Evolutionary conservation across 2,888 invertebrate species (phyloP), one percentile per base, ranked within the genome.

Genomic region (Omphaloscelis lunosa): DNA sequence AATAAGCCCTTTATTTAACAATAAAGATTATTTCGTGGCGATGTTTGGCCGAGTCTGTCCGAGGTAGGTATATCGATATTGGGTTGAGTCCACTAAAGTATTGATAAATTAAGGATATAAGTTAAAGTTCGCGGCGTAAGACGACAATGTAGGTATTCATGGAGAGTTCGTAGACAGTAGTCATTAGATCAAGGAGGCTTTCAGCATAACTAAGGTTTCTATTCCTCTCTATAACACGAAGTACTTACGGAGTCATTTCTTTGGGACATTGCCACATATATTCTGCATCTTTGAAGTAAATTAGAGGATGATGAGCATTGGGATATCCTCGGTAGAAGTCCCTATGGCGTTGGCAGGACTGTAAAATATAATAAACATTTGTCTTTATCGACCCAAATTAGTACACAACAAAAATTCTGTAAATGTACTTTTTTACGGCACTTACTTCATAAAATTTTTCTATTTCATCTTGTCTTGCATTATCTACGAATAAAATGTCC

Each of bases 261-360:
- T 95, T 91, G 15, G 97, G 97, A 87, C 97, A 97, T 89, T 97
- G 97, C 90, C 95, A 97, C 84, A 90, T 89, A 86, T 96, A 97
- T 66, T 95, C 91, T 8, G 95, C 91, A 1, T 95, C 94, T 81
- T 94, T 96, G 91, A 97, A 98, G 90, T 97, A 97, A 69, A 94
- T 90, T 65, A 97, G 89, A 0, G 97, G 97, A 92, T 97, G 97
- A 79, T 97, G 88, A 3, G 96, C 94, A 72, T 97, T 97, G 3
- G 97, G 93, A 80, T 97, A 97, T 62, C 97, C 97, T 92, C 97
- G 97, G 89, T 97, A 97, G 89, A 97, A 97, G 88, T 97, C 97
- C 79, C 98, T 95, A 83, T 97, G 97, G 53, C 96, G 93, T 90
- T 97, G 97, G 79, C 96, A 96, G 45, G 96, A 96, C 97, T 97